Conservation (phyloP, 2,888 invertebrate genomes). For the Cheilosia vernalis region DNA sequence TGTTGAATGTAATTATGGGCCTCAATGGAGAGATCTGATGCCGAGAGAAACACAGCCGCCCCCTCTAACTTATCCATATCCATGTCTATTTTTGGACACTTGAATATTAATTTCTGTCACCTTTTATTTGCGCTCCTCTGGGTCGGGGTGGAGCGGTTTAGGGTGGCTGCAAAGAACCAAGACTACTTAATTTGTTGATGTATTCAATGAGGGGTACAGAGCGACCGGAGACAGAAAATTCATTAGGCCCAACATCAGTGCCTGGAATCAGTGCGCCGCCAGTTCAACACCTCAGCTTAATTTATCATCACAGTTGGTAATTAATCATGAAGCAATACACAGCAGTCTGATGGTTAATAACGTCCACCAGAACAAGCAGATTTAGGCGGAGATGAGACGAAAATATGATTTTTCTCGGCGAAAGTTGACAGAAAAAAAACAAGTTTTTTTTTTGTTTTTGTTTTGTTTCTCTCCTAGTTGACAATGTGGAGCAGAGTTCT, state of each 20-base stretch:
- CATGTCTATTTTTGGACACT: slow-evolving; percentile 72
- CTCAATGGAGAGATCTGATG: slow-evolving; percentile 1
- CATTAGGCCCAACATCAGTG: slow-evolving; percentile 53
- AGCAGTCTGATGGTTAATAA: slow-evolving; percentile 57
- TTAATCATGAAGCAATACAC: slow-evolving; percentile 63
- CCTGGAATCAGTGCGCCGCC: slow-evolving; percentile 69
- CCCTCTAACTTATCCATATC: slow-evolving; percentile 49
- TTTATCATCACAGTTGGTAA: slow-evolving; percentile 70
- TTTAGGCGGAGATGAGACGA: slow-evolving; percentile 5
- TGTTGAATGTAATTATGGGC: slow-evolving; percentile 52
- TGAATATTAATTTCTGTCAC: slow-evolving; percentile 75
- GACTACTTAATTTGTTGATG: slow-evolving; percentile 51
- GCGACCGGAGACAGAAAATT: slow-evolving; percentile 46
- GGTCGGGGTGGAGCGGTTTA: not conserved
- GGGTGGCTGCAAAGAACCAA: not conserved
- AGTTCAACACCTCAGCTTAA: slow-evolving; percentile 73
- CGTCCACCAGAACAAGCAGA: not conserved
- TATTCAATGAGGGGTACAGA: not conserved
- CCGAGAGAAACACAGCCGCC: not conserved
- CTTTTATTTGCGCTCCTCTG: slow-evolving; percentile 52
- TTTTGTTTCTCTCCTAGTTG: not conserved
- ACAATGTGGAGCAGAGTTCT: slow-evolving; percentile 33
- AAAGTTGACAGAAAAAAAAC: slow-evolving; percentile 70
- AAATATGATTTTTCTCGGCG: slow-evolving; percentile 25
- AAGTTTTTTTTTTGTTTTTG: slow-evolving; percentile 5